These are phyloP conservation scores for Styela clava DNA, from an alignment of 23 tunicate species.

Conservation along the genomic window DNA sequence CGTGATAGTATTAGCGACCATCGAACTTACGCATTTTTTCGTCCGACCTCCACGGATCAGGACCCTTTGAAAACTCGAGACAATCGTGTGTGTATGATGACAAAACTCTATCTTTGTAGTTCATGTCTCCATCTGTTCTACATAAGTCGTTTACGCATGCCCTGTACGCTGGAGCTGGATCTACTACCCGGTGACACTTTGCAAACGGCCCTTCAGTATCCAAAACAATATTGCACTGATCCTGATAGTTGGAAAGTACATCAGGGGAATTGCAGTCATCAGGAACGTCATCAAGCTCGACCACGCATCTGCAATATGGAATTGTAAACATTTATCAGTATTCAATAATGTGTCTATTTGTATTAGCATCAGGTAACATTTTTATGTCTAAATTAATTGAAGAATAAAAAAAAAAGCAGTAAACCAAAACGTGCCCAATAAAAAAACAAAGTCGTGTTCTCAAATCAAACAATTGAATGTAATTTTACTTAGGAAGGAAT, in stretches of 20 bases:
- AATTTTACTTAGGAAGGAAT: too few species aligned
- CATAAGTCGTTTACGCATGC: constrained; percentile 55
- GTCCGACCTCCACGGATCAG: constrained; percentile 17
- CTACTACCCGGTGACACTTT: constrained; percentile 33
- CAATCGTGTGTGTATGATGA: constrained; percentile 47
- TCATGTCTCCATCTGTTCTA: constrained; percentile 27
- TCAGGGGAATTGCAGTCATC: neutral
- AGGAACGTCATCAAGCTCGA: neutral
- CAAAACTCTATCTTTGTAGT: constrained; percentile 34
- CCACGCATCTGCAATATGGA: too few species aligned
- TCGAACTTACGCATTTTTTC: constrained; percentile 1
- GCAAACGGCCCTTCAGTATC: constrained; percentile 44
- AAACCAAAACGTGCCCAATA: too few species aligned
- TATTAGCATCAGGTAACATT: too few species aligned
- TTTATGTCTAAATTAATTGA: too few species aligned
- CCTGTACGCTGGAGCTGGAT: constrained; percentile 41
- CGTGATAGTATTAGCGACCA: too few species aligned
- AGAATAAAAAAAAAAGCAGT: too few species aligned
- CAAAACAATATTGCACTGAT: constrained; percentile 20
- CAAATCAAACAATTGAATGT: too few species aligned
- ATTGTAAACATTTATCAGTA: too few species aligned
- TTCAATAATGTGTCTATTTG: too few species aligned
- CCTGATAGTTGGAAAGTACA: constrained; percentile 11
- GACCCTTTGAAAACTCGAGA: constrained; percentile 3
- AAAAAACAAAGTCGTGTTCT: too few species aligned